A percentile compares a stretch with the other conserved stretches of the same genome.
These are phyloP conservation scores for Aspidiotus rigidus DNA, from an alignment of 2,888 invertebrate species.

Conservation along the genomic window DNA sequence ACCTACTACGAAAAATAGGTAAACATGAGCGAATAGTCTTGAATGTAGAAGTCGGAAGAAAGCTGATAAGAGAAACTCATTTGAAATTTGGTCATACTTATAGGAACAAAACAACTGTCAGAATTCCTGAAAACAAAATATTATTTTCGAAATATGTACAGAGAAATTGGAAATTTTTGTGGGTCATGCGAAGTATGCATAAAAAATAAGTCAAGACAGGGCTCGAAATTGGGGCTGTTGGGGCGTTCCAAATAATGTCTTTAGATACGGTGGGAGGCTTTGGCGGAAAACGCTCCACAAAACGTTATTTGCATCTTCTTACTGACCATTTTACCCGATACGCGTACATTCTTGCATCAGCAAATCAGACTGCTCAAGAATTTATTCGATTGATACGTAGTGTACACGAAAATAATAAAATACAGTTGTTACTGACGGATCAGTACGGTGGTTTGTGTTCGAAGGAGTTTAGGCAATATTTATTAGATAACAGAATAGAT, in stretches of 20 bases:
- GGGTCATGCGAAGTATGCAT: conserved; percentile 36
- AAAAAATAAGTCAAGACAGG: conserved; percentile 40
- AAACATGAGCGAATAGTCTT: too few species aligned
- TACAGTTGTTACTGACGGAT: background rate
- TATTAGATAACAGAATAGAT: background rate
- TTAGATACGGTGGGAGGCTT: conserved; percentile 40
- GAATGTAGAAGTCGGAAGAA: too few species aligned
- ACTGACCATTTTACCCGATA: conserved; percentile 40
- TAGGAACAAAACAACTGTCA: too few species aligned
- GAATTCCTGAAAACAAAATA: too few species aligned
- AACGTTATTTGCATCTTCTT: conserved; percentile 40
- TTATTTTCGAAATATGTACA: background rate
- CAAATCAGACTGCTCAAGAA: conserved; percentile 38
- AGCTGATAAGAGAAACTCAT: too few species aligned
- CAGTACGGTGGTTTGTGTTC: conserved; percentile 2
- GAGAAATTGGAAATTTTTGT: background rate
- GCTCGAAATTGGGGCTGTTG: conserved; percentile 37
- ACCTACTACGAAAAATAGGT: too few species aligned
- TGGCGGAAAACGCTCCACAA: conserved; percentile 38
- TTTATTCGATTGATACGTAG: conserved; percentile 18
- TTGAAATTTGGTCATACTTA: background rate
- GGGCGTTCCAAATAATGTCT: conserved; percentile 40
- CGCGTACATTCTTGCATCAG: conserved; percentile 39
- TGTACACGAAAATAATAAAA: conserved; percentile 1
- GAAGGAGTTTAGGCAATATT: conserved; percentile 1